phyloP scores from a whole-genome alignment of 2,888 invertebrate genomes.

The Rapana venosa region DNA sequence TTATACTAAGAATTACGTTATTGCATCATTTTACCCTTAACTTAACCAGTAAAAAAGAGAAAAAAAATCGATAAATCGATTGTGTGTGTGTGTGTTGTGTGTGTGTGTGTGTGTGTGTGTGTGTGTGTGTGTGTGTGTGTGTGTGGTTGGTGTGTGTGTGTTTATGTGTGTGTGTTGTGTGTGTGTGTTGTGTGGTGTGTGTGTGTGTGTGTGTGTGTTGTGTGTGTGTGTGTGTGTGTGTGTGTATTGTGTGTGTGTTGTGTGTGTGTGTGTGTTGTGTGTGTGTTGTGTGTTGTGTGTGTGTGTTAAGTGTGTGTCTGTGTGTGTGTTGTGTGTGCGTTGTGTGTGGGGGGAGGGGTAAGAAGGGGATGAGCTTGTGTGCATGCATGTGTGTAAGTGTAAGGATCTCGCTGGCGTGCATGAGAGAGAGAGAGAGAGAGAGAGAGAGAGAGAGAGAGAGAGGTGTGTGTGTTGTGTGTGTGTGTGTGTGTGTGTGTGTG shows the following conservation, averaged over 20 bases:
- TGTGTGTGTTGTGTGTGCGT: background rate
- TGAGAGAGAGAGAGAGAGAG: too few relatives aligned
- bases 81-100: background rate
- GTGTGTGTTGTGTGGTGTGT: background rate
- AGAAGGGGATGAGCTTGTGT: background rate
- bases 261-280: background rate
- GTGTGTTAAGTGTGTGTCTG: background rate
- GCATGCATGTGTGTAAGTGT: background rate
- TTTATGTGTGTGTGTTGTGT: background rate
- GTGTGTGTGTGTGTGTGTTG: background rate
- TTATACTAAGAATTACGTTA: too few relatives aligned
- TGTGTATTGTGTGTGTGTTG: background rate
- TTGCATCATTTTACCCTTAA: too few relatives aligned
- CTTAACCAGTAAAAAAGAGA: too few relatives aligned
- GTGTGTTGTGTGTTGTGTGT: background rate
- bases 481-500: background rate
- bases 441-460: too few relatives aligned
- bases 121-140: background rate
- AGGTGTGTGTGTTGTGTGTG: background rate
- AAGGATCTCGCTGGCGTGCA: too few relatives aligned
- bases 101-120: background rate
- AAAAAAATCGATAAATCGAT: too few relatives aligned
- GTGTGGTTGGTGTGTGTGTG: background rate
- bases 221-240: background rate
- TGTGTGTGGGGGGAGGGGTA: background rate